phyloP scores from a whole-genome alignment of 2,888 invertebrate species.

The Thalpophila matura region DNA sequence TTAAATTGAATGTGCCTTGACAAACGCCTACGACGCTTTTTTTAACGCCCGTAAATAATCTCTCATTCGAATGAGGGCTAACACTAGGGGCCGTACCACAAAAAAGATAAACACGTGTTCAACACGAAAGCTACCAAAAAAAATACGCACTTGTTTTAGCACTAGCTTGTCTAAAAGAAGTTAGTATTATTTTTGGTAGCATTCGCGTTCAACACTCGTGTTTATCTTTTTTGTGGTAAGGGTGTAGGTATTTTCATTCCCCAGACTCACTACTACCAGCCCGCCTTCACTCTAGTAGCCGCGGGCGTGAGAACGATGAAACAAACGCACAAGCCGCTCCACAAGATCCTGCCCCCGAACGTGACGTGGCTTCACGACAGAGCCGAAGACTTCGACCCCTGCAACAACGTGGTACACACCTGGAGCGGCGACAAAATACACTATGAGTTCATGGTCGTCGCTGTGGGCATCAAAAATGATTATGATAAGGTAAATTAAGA shows the following conservation, averaged over 20 bases:
- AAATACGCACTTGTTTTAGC: too few relatives aligned
- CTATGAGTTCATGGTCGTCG: conserved; percentile 96
- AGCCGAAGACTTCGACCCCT: conserved; percentile 94
- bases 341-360: conserved; percentile 93
- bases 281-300: conserved; percentile 97
- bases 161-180: too few relatives aligned
- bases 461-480: conserved; percentile 95
- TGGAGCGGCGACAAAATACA: conserved; percentile 92
- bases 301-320: conserved; percentile 95
- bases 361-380: conserved; percentile 95
- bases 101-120: too few relatives aligned
- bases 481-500: conserved; percentile 93
- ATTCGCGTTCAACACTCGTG: too few relatives aligned
- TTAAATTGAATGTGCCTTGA: too few relatives aligned
- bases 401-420: conserved; percentile 93
- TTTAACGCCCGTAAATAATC: too few relatives aligned
- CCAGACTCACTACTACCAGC: conserved; percentile 97
- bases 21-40: too few relatives aligned
- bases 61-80: too few relatives aligned
- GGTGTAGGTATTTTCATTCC: conserved; percentile 10
- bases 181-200: too few relatives aligned
- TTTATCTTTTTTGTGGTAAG: too few relatives aligned
- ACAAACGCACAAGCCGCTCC: conserved; percentile 91
- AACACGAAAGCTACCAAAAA: too few relatives aligned
- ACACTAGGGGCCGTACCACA: too few relatives aligned